Evolutionary conservation across 2,888 invertebrate species (phyloP), one percentile per base, ranked within the genome.

Genomic region (Drosophila picticornis): DNA sequence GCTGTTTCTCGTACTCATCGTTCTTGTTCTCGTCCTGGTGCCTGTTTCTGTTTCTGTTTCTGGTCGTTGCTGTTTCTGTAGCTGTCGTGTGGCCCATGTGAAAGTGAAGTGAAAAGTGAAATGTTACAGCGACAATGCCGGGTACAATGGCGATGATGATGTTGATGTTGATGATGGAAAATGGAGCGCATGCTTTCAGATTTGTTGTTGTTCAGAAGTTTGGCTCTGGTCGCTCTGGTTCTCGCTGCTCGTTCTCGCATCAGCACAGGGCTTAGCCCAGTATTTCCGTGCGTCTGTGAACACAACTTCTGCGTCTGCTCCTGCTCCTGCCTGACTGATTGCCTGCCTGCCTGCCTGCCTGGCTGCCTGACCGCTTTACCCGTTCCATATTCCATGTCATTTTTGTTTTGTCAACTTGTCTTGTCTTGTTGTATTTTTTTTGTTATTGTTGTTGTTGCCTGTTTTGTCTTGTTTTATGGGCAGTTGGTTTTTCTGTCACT

Each of bases 21-120:
- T 66, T 66, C 64, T 77, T 60, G 38, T 59, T 69, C 65, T 82
- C 82, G 79, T 84, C 76, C 69, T 80, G 75, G 72, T 66, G 43
- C 58, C 72, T 55, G 72, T 27, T 62, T 25, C 38, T 55, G 72
- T 29, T 62, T 29, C 38, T 57, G 60, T 57, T 50, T 51, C 61
- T 71, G 72, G 40, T 67, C 32, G 40, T 56, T 70, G 55, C 56
- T 72, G 74, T 60, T 46, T 38, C 60, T 71, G 66, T 46, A 63
- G 22, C 50, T 46, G 53, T 77, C 53, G 66, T 69, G 56, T 61
- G 73, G 70, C 76, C 62, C 71, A 81, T 90, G 92, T 90, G 91
- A 91, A 91, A 91, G 91, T 91, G 91, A 91, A 89, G 91, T 90
- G 90, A 91, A 91, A 91, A 92, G 92, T 91, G 92, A 91, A 92